A percentile compares a stretch with the other conserved stretches of the same genome.
Evolutionary conservation across 2,113 vertebrate species (phyloP).

Genomic region (Phoxinus phoxinus): DNA sequence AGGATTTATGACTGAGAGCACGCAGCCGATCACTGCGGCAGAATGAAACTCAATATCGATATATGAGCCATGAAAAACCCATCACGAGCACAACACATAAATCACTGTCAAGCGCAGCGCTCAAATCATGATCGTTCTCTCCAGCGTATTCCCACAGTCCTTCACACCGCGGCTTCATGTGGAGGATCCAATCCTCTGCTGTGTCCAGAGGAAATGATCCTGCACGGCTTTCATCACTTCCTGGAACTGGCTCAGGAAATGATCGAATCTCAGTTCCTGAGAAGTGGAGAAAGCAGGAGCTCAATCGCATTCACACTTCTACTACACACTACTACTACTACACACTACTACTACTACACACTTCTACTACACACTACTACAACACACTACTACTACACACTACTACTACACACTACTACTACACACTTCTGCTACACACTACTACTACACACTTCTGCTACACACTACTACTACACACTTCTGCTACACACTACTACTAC

Average conservation of each 20-base stretch:
- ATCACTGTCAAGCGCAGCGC: not conserved
- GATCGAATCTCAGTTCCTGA: conserved; percentile 21
- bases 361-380: too few species aligned
- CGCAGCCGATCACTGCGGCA: not conserved
- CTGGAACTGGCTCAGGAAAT: conserved; percentile 16
- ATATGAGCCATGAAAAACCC: not conserved
- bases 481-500: too few species aligned
- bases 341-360: too few species aligned
- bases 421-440: too few species aligned
- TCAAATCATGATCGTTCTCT: not conserved
- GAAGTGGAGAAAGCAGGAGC: not conserved
- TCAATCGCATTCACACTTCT: not conserved
- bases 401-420: too few species aligned
- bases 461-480: too few species aligned
- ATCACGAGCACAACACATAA: not conserved
- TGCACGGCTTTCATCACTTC: not conserved
- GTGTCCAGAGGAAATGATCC: conserved; percentile 4
- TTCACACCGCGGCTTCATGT: not conserved
- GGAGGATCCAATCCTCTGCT: not conserved
- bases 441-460: too few species aligned
- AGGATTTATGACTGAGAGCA: not conserved
- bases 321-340: too few species aligned
- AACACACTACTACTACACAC: too few species aligned
- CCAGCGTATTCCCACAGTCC: not conserved
- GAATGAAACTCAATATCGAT: not conserved